phyloP scores from a whole-genome alignment of 92 coral and sea anemone genomes.

The Porites divaricata region DNA sequence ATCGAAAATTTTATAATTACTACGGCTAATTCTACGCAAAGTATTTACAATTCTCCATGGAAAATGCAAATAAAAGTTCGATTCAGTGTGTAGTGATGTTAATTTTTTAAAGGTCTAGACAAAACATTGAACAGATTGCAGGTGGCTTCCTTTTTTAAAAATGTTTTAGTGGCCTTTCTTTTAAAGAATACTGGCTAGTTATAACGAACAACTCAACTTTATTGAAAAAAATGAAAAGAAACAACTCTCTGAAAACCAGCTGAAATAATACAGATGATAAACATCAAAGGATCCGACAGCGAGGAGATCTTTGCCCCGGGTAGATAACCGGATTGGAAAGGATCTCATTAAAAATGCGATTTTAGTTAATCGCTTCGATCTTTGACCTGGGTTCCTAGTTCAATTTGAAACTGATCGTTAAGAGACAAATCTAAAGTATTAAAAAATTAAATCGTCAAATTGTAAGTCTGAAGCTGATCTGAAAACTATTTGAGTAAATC shows the following conservation, averaged over 20 bases:
- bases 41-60: background rate
- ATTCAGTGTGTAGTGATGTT: conserved; percentile 37
- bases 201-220: background rate
- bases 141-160: conserved; percentile 1
- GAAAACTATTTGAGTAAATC: too few relatives aligned
- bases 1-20: conserved; percentile 9
- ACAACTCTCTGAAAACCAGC: background rate
- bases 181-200: conserved; percentile 3
- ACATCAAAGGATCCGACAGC: background rate
- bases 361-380: conserved; percentile 7
- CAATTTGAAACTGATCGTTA: background rate
- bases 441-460: too few relatives aligned
- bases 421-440: too few relatives aligned
- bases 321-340: background rate
- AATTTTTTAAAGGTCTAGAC: conserved; percentile 22
- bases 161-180: background rate
- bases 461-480: too few relatives aligned
- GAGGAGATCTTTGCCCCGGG: background rate
- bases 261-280: background rate
- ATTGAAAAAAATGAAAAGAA: background rate
- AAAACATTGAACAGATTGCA: background rate
- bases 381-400: background rate
- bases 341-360: background rate
- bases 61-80: background rate
- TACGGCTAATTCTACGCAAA: background rate